A percentile compares a stretch with the other conserved stretches of the same genome.
phyloP scores from a whole-genome alignment of 2,888 invertebrate genomes.

The Leptinotarsa haldemani region DNA sequence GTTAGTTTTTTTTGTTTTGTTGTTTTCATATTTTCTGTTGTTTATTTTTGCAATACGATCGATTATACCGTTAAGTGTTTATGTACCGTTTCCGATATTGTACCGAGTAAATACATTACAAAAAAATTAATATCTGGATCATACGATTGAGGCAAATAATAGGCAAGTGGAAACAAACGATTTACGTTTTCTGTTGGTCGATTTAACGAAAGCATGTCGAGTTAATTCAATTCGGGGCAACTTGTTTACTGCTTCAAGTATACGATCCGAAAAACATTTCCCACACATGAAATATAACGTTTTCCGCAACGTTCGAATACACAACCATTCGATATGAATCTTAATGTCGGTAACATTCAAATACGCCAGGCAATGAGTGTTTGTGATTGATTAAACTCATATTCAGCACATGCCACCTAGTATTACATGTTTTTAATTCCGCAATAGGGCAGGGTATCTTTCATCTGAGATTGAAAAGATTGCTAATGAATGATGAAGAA shows the following conservation, averaged over 20 bases:
- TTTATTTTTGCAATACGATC: too few species aligned
- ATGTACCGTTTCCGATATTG: too few species aligned
- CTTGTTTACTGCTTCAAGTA: not conserved
- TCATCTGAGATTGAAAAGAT: not conserved
- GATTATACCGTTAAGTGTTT: too few species aligned
- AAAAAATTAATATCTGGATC: not conserved
- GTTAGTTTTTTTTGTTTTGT: too few species aligned
- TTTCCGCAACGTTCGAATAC: not conserved
- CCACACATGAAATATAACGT: not conserved
- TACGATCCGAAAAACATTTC: slow-evolving; percentile 3
- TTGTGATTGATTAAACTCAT: slow-evolving; percentile 17
- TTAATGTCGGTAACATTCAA: slow-evolving; percentile 10
- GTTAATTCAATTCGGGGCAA: not conserved
- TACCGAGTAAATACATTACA: too few species aligned
- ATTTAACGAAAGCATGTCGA: not conserved
- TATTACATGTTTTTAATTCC: not conserved
- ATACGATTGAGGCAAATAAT: not conserved
- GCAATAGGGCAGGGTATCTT: not conserved
- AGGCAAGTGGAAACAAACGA: not conserved
- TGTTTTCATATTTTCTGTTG: too few species aligned
- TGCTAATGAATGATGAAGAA: not conserved
- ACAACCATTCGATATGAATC: slow-evolving; percentile 7
- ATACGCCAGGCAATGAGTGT: slow-evolving; percentile 3
- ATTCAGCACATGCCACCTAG: not conserved
- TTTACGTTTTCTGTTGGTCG: not conserved